Evolutionary conservation across 2,113 vertebrate species (phyloP).

Genomic region (Paralichthys olivaceus): DNA sequence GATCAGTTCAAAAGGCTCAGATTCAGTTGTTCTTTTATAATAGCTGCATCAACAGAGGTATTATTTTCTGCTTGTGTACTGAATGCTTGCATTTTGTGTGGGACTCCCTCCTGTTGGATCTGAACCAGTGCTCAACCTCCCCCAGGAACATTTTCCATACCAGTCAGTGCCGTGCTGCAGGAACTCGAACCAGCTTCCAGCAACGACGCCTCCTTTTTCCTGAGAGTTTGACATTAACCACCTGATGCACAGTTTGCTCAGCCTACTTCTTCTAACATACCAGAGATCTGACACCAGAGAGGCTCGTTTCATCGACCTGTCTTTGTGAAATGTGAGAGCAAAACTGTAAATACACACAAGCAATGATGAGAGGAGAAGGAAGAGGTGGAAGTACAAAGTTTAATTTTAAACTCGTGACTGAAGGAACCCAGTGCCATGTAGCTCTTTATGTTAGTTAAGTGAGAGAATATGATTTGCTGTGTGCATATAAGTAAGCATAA

Average conservation of each 20-base stretch:
- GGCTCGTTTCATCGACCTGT: conserved; percentile 17
- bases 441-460: conserved; percentile 36
- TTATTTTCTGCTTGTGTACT: background rate
- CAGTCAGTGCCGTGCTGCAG: conserved; percentile 26
- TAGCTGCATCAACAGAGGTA: background rate
- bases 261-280: conserved; percentile 3
- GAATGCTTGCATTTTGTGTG: conserved; percentile 11
- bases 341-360: conserved; percentile 26
- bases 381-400: conserved; percentile 58
- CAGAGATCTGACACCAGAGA: conserved; percentile 10
- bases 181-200: conserved; percentile 24
- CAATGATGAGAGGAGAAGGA: conserved; percentile 25
- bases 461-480: conserved; percentile 30
- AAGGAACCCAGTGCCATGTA: conserved; percentile 40
- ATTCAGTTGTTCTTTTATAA: background rate
- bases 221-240: conserved; percentile 9
- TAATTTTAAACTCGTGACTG: conserved; percentile 63
- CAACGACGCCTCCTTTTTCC: conserved; percentile 11
- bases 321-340: background rate
- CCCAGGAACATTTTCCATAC: conserved; percentile 13
- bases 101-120: conserved; percentile 31
- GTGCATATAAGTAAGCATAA: conserved; percentile 11
- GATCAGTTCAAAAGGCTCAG: conserved; percentile 14
- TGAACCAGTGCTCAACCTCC: conserved; percentile 19
- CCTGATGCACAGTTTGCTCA: background rate